A percentile compares a stretch with the other conserved stretches of the same genome.
Evolutionary conservation across 2,888 invertebrate genomes (phyloP).

Genomic region (Caenorhabditis zanzibari): DNA sequence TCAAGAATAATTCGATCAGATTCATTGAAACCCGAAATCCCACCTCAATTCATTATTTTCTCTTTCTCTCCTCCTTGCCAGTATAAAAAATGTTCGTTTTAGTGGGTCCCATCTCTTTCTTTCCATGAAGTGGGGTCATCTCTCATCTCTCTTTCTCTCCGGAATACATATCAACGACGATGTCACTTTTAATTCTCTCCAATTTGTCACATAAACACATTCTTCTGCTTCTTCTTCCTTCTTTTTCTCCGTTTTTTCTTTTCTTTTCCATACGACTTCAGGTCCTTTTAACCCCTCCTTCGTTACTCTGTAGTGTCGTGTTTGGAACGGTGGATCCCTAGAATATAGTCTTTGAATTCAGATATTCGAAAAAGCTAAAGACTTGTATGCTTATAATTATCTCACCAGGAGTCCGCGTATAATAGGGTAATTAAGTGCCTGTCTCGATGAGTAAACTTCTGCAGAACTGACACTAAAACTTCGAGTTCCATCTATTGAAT

Average conservation of each 20-base stretch:
- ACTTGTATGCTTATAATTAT: too few species aligned
- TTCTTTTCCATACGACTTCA: conserved; percentile 22
- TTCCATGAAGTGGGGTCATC: conserved; percentile 16
- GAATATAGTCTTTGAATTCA: too few species aligned
- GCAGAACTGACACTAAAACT: too few species aligned
- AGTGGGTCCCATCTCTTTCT: conserved; percentile 12
- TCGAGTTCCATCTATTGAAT: too few species aligned
- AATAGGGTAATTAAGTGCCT: too few species aligned
- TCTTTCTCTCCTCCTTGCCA: not conserved
- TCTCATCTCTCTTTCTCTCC: conserved; percentile 17
- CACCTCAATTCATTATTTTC: not conserved
- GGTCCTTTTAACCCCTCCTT: conserved; percentile 24
- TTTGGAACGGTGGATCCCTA: too few species aligned
- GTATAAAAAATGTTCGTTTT: conserved; percentile 9
- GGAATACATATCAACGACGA: conserved; percentile 55
- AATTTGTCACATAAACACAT: conserved; percentile 57
- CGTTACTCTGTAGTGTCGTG: not conserved
- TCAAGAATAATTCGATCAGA: not conserved
- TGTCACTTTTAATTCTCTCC: conserved; percentile 62
- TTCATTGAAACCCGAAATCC: not conserved
- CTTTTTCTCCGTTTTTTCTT: conserved; percentile 24
- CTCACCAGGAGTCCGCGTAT: too few species aligned
- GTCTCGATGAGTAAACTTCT: too few species aligned
- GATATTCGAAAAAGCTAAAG: too few species aligned
- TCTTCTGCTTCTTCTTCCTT: conserved; percentile 24